A percentile compares a stretch with the other conserved stretches of the same genome.
These are phyloP conservation scores for Chaenodraco wilsoni DNA, from an alignment of 2,797 vertebrate genomes.

Conservation along the genomic window DNA sequence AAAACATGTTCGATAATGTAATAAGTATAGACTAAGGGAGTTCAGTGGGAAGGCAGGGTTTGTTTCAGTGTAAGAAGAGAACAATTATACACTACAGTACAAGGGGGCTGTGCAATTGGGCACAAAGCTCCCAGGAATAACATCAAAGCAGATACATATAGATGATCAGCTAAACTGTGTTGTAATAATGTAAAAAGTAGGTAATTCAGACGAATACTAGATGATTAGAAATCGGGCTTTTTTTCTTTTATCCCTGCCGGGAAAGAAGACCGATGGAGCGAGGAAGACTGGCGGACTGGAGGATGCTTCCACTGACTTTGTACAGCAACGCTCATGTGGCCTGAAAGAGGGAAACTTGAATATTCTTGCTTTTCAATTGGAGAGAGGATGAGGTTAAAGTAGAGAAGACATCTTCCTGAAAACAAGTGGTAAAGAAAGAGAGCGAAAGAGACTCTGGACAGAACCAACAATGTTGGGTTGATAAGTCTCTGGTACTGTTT, in stretches of 20 bases:
- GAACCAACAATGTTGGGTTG: slow-evolving; percentile 68
- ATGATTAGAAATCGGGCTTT: slow-evolving; percentile 57
- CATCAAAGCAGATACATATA: slow-evolving; percentile 58
- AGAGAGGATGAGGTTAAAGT: slow-evolving; percentile 43
- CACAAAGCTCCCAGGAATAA: slow-evolving; percentile 42
- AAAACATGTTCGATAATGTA: slow-evolving; percentile 26
- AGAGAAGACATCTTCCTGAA: slow-evolving; percentile 49
- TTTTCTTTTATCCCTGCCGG: slow-evolving; percentile 36
- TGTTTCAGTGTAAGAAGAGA: slow-evolving; percentile 50
- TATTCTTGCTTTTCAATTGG: slow-evolving; percentile 51
- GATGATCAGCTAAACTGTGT: slow-evolving; percentile 58
- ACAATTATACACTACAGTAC: slow-evolving; percentile 26
- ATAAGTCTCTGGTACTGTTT: slow-evolving; percentile 70
- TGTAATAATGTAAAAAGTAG: slow-evolving; percentile 71
- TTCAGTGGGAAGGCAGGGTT: slow-evolving; percentile 25
- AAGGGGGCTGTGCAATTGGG: slow-evolving; percentile 46
- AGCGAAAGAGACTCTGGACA: slow-evolving; percentile 78
- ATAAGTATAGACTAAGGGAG: slow-evolving; percentile 32
- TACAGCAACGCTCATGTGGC: slow-evolving; percentile 56
- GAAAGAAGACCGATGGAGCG: slow-evolving; percentile 48
- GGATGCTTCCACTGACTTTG: slow-evolving; percentile 73
- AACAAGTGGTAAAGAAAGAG: slow-evolving; percentile 47
- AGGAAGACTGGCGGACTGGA: slow-evolving; percentile 54
- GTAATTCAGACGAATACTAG: slow-evolving; percentile 61
- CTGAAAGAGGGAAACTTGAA: slow-evolving; percentile 66